Evolutionary conservation across 1,140 invertebrate species (phyloP), one percentile per base, ranked within the genome.

Genomic region (Hyles vespertilio): DNA sequence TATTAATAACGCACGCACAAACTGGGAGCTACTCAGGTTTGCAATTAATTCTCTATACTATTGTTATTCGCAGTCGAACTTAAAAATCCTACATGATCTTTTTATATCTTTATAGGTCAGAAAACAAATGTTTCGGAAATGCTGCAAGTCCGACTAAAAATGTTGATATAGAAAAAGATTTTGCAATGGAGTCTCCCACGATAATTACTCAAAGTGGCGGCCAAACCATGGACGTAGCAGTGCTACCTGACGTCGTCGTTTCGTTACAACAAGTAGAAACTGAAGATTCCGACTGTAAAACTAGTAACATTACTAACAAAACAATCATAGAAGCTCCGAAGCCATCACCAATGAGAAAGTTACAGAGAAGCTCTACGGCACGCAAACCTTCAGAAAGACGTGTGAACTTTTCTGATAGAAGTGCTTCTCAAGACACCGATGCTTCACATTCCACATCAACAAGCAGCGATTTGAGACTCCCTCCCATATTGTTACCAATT

Each of bases 1-100:
- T 2, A 95, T 96, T 56, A 93, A 94, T 34, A 96, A 96, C 78
- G 95, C 94, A 1, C 91, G 94, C 65, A 94, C 94, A 3, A 95
- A 95, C 68, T 96, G 95, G 94, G 94, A 96, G 79, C 79, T 95
- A 50, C 77, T 95, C 2, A 91, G 94, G 68, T 93, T 40, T 10
- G 32, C 5, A 11, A 48, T 48, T 11, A 48, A 48, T 11, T 22
- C 22, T 22, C 22, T 22, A 22, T 22, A 22, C 22, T 2, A 0
- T 2, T 22, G 22, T 22, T 22, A 22, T 2, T 22, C 22, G 22
- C 22, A 22, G 22, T 22, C 22, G 22, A 22, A 22, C 22, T 22
- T 22, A 22, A 22, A 22, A 22, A 22, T 22, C 22, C 22, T 2
- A 22, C 2, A 22, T 22, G 11, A 12, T 12, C 33, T 3, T n/a